Evolutionary conservation across 2,888 invertebrate genomes (phyloP), one percentile per base, ranked within the genome.

Genomic region (Drosophila infuscata): DNA sequence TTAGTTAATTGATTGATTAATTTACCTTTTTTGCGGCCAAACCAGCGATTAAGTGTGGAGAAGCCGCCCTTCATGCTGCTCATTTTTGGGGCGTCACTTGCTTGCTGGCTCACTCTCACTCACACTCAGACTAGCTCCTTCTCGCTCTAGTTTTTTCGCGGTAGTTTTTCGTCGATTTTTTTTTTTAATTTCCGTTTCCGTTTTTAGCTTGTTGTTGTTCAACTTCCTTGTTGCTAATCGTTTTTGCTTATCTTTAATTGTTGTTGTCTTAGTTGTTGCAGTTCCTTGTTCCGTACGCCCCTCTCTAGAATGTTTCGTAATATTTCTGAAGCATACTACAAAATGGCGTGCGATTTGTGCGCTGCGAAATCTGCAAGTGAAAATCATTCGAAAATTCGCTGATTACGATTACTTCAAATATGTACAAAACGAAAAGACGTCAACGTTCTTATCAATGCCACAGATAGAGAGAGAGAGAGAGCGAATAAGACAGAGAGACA

Each of bases 11-110:
- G 25, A 25, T 25, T 25, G 35, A 3, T 25, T 1, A 32, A 88
- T 91, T 90, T 76, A 93, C 93, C 92, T 89, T 93, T 93, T 79
- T 93, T 93, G 74, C 93, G 93, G 81, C 93, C 93, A 90, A 93
- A 90, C 89, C 93, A 93, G 70, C 93, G 93, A 82, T 93, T 93
- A 53, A 93, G 91, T 80, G 93, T 93, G 74, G 92, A 92, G 83
- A 93, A 93, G 75, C 93, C 92, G 91, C 92, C 91, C 91, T 92
- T 92, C 89, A 92, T 92, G 86, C 89, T 93, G 91, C 91, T 92
- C 92, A 92, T 92, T 65, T 76, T 81, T 68, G 60, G 81, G 79
- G 81, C 74, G 73, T 76, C 68, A 72, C 76, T 54, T 70, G 53
- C 65, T 60, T 33, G 61, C 51, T 66, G 35, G 4, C 58, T 25